Percentiles rank a stretch among this genome's conserved stretches.
Evolutionary conservation across 2,888 invertebrate genomes (phyloP).

Genomic region (Blastobasis adustella): DNA sequence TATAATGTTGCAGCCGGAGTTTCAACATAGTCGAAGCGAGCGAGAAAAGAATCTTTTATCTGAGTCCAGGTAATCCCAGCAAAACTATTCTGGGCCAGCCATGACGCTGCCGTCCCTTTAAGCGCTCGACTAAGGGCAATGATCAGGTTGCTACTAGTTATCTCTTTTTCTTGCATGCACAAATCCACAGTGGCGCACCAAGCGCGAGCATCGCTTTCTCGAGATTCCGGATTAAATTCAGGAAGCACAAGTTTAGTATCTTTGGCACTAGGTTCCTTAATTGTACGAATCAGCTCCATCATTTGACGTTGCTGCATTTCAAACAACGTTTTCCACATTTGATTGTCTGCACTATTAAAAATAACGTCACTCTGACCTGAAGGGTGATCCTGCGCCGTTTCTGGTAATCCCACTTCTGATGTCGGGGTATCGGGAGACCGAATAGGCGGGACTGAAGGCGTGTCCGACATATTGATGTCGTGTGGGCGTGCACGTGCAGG

Average conservation of each 20-base stretch:
- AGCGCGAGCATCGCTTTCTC: neutral
- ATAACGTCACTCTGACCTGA: too few species aligned
- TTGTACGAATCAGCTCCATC: too few species aligned
- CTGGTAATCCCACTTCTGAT: too few species aligned
- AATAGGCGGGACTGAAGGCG: too few species aligned
- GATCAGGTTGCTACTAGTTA: neutral
- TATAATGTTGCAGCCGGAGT: neutral
- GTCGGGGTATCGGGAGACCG: too few species aligned
- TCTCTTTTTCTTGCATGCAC: neutral
- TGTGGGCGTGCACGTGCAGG: too few species aligned
- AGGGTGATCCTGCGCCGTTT: too few species aligned
- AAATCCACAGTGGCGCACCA: conserved; percentile 2
- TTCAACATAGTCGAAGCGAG: neutral
- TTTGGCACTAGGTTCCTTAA: too few species aligned
- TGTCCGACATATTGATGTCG: too few species aligned
- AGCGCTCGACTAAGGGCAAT: neutral
- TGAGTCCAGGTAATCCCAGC: neutral
- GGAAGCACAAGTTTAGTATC: neutral
- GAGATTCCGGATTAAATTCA: conserved; percentile 1
- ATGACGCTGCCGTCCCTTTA: neutral
- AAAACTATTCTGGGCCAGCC: neutral
- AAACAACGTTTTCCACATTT: too few species aligned
- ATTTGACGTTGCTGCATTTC: too few species aligned
- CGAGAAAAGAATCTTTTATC: neutral
- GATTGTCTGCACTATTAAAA: too few species aligned